These are phyloP conservation scores for Piaya cayana DNA, from an alignment of 2,113 vertebrate genomes.

Conservation along the genomic window DNA sequence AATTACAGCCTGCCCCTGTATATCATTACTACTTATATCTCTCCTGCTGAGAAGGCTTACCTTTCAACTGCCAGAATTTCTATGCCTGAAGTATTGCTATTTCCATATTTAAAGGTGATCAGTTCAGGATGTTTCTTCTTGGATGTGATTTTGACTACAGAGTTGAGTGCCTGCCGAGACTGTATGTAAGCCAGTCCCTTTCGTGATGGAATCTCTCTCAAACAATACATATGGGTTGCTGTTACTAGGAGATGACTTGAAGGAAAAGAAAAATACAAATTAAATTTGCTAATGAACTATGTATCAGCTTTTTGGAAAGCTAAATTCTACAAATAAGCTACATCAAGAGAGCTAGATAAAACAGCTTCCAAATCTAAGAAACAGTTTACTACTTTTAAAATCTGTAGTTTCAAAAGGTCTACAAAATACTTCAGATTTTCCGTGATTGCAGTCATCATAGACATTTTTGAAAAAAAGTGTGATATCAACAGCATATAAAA, in stretches of 20 bases:
- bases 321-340: neutral
- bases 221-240: constrained; percentile 98
- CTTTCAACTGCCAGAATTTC: constrained; percentile 95
- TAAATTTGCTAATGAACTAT: neutral
- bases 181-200: constrained; percentile 98
- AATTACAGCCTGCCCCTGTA: neutral
- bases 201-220: constrained; percentile 92
- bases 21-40: neutral
- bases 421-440: neutral
- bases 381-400: neutral
- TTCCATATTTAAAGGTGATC: constrained; percentile 98
- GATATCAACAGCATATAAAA: neutral
- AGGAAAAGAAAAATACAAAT: neutral
- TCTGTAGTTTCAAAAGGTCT: neutral
- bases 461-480: neutral
- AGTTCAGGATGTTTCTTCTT: constrained; percentile 99
- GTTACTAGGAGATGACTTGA: constrained; percentile 92
- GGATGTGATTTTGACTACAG: constrained; percentile 98
- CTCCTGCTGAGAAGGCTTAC: constrained; percentile 71
- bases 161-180: constrained; percentile 93
- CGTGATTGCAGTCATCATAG: neutral
- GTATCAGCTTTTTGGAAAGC: neutral
- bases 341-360: neutral
- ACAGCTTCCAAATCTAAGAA: neutral
- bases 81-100: constrained; percentile 89